These are phyloP conservation scores for Sesia apiformis DNA, from an alignment of 2,888 invertebrate genomes.

Conservation along the genomic window DNA sequence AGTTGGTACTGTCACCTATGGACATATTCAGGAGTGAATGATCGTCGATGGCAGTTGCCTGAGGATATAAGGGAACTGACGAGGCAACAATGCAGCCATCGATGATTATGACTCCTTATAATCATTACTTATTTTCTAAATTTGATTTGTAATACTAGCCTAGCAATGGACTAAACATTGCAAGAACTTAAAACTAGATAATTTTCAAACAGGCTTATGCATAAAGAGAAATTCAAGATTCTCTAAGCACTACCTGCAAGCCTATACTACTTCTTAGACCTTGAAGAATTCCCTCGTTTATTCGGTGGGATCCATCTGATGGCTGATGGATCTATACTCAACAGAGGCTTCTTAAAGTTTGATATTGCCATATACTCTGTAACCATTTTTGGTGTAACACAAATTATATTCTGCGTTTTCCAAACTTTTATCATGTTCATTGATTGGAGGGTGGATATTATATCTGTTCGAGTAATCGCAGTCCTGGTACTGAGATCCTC, in stretches of 20 bases:
- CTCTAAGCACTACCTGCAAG: slow-evolving; percentile 62
- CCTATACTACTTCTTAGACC: slow-evolving; percentile 69
- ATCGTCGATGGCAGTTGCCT: no score
- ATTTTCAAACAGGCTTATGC: slow-evolving; percentile 42
- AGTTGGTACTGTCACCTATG: no score
- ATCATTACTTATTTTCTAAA: slow-evolving; percentile 13
- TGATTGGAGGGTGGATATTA: slow-evolving; percentile 95
- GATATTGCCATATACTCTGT: slow-evolving; percentile 93
- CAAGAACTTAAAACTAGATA: background rate
- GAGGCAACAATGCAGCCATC: no score
- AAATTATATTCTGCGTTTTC: slow-evolving; percentile 99
- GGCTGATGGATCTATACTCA: slow-evolving; percentile 87
- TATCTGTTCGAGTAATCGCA: slow-evolving; percentile 95
- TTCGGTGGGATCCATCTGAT: slow-evolving; percentile 87
- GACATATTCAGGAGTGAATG: no score
- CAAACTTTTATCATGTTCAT: slow-evolving; percentile 99
- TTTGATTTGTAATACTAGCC: slow-evolving; percentile 7
- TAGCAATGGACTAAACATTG: slow-evolving; percentile 10
- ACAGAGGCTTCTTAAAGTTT: slow-evolving; percentile 91
- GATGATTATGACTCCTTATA: no score
- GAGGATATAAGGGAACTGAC: no score
- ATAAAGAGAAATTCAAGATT: slow-evolving; percentile 31
- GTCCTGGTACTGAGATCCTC: slow-evolving; percentile 96
- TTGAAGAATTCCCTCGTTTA: slow-evolving; percentile 56
- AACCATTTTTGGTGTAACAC: slow-evolving; percentile 96